Percentiles rank a stretch among this genome's conserved stretches.
Conservation (phyloP, 1,140 invertebrate genomes). For the Chymomyza costata region DNA sequence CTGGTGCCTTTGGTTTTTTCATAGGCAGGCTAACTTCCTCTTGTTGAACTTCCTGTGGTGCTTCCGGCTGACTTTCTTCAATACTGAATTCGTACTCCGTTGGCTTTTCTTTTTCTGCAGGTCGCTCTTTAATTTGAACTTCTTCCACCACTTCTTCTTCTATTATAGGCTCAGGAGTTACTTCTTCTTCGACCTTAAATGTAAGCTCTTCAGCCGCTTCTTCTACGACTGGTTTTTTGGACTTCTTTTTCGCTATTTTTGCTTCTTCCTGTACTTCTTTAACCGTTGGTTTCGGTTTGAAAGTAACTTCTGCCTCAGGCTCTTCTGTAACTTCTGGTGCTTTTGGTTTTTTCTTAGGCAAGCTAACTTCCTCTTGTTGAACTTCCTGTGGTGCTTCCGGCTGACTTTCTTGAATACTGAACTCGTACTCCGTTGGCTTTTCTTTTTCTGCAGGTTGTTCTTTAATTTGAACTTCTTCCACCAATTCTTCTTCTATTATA, state of each 20-base stretch:
- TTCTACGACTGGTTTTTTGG: slow-evolving; percentile 53
- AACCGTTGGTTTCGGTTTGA: slow-evolving; percentile 52
- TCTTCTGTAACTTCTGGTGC: slow-evolving; percentile 38
- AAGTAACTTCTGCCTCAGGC: slow-evolving; percentile 49
- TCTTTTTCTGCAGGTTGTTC: too few species aligned
- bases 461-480: slow-evolving; percentile 41
- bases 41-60: slow-evolving; percentile 7
- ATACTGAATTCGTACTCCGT: slow-evolving; percentile 24
- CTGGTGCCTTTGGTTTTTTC: slow-evolving; percentile 9
- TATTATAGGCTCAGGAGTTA: slow-evolving; percentile 11
- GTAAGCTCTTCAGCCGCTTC: slow-evolving; percentile 47
- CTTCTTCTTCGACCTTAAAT: slow-evolving; percentile 18
- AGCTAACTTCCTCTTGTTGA: slow-evolving; percentile 28
- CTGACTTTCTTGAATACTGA: slow-evolving; percentile 46
- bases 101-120: slow-evolving; percentile 7
- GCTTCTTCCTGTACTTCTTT: slow-evolving; percentile 68
- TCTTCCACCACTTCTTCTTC: slow-evolving; percentile 28
- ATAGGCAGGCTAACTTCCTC: slow-evolving; percentile 10
- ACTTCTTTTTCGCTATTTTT: slow-evolving; percentile 55
- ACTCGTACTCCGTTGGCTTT: slow-evolving; percentile 33
- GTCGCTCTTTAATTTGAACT: slow-evolving; percentile 2
- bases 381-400: slow-evolving; percentile 34
- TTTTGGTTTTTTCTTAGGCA: slow-evolving; percentile 48
- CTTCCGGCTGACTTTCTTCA: slow-evolving; percentile 7
- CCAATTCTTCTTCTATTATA: slow-evolving; percentile 44